A percentile compares a stretch with the other conserved stretches of the same genome.
Evolutionary conservation across 1,140 invertebrate genomes (phyloP).

Genomic region (Lethocerus indicus): DNA sequence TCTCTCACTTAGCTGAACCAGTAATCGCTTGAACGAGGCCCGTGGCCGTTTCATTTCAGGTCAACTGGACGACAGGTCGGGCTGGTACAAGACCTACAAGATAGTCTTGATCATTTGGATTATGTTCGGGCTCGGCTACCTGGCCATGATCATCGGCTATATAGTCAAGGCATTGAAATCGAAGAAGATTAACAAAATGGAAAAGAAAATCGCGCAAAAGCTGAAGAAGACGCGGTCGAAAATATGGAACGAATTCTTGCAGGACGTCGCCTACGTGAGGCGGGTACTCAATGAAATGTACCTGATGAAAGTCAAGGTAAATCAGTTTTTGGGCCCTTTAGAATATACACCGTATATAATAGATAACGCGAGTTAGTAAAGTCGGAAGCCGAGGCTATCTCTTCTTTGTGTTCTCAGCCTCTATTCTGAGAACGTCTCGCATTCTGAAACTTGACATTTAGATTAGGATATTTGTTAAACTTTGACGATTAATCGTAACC

Average conservation of each 20-base stretch:
- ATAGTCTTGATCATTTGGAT: slow-evolving; percentile 67
- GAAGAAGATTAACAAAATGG: slow-evolving; percentile 52
- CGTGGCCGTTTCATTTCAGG: slow-evolving; percentile 14
- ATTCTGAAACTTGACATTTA: not conserved
- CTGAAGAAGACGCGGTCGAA: slow-evolving; percentile 58
- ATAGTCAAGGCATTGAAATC: slow-evolving; percentile 56
- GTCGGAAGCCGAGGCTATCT: not conserved
- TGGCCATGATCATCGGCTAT: slow-evolving; percentile 80
- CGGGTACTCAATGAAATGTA: slow-evolving; percentile 61
- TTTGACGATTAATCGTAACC: not conserved
- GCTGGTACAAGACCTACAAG: slow-evolving; percentile 47
- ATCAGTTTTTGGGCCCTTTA: not conserved
- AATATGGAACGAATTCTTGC: slow-evolving; percentile 58
- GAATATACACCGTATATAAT: not conserved
- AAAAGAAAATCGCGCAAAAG: slow-evolving; percentile 54
- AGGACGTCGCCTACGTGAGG: slow-evolving; percentile 52
- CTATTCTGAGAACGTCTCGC: not conserved
- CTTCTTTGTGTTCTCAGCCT: not conserved
- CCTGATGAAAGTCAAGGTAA: slow-evolving; percentile 57
- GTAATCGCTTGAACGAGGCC: too few species aligned
- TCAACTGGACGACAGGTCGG: slow-evolving; percentile 9
- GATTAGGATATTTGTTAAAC: not conserved
- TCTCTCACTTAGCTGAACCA: too few species aligned
- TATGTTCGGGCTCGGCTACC: slow-evolving; percentile 75
- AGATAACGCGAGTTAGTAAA: not conserved